Evolutionary conservation across 2,888 invertebrate genomes (phyloP).

Genomic region (Deilephila elpenor): DNA sequence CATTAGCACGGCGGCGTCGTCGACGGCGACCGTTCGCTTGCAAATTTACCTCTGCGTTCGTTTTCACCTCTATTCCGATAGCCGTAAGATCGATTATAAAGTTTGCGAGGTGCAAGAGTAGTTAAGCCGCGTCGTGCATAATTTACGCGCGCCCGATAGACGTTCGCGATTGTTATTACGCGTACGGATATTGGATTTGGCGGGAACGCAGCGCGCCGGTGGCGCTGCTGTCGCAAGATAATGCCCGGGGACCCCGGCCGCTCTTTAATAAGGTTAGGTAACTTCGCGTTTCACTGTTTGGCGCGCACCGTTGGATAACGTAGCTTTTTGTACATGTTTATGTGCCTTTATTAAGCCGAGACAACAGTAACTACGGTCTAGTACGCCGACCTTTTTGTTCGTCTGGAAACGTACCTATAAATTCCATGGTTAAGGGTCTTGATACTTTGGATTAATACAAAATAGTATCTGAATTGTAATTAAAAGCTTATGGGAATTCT

Average conservation of each 20-base stretch:
- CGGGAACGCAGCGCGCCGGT: conserved; percentile 57
- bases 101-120: neutral
- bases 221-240: conserved; percentile 69
- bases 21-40: conserved; percentile 68
- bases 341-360: conserved; percentile 37
- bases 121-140: conserved; percentile 69
- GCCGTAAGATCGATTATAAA: conserved; percentile 44
- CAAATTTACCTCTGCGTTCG: conserved; percentile 41
- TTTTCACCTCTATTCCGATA: conserved; percentile 40
- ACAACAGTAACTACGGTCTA: conserved; percentile 16
- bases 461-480: too few relatives aligned
- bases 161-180: conserved; percentile 83
- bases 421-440: neutral
- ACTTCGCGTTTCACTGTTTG: conserved; percentile 43
- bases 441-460: too few relatives aligned
- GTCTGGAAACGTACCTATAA: neutral
- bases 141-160: conserved; percentile 83
- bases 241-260: conserved; percentile 47
- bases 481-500: too few relatives aligned
- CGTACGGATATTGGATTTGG: conserved; percentile 82
- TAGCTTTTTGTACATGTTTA: conserved; percentile 37
- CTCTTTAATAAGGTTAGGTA: conserved; percentile 50
- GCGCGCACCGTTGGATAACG: conserved; percentile 28
- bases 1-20: conserved; percentile 75
- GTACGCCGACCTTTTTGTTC: conserved; percentile 12